Percentiles rank a stretch among this genome's conserved stretches.
phyloP scores from a whole-genome alignment of 2,797 vertebrate genomes.

The Phalloptychus januarius region DNA sequence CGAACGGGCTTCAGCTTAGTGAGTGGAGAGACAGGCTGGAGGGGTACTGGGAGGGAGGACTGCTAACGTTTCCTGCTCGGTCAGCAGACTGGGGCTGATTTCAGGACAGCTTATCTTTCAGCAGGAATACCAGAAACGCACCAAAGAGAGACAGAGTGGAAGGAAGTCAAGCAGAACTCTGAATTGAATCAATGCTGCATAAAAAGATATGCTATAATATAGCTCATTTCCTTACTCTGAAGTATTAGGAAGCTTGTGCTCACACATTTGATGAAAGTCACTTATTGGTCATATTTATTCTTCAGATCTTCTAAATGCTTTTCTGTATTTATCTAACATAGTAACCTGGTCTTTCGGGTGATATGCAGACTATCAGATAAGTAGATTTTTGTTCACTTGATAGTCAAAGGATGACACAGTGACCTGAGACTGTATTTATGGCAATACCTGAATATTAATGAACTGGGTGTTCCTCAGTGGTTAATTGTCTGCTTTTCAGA shows the following conservation, averaged over 20 bases:
- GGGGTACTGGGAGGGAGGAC: background rate
- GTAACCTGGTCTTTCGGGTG: background rate
- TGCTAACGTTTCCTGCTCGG: slow-evolving; percentile 56
- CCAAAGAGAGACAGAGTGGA: slow-evolving; percentile 34
- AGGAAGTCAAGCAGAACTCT: slow-evolving; percentile 12
- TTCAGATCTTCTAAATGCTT: background rate
- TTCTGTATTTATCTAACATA: background rate
- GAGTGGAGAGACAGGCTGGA: background rate
- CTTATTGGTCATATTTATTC: background rate
- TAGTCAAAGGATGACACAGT: no score
- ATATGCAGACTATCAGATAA: background rate
- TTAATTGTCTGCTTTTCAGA: background rate
- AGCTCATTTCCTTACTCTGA: background rate
- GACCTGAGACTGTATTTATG: background rate
- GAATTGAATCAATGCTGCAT: slow-evolving; percentile 26
- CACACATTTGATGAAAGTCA: background rate
- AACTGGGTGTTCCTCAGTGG: background rate
- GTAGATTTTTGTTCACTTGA: background rate
- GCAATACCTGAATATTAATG: background rate
- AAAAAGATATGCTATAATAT: background rate
- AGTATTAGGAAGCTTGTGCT: background rate
- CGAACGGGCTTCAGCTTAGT: background rate
- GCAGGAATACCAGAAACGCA: slow-evolving; percentile 57
- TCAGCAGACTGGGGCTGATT: slow-evolving; percentile 68
- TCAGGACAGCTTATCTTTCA: slow-evolving; percentile 68